Conservation (phyloP, 1,140 invertebrate species). For the Drosophila varians region DNA sequence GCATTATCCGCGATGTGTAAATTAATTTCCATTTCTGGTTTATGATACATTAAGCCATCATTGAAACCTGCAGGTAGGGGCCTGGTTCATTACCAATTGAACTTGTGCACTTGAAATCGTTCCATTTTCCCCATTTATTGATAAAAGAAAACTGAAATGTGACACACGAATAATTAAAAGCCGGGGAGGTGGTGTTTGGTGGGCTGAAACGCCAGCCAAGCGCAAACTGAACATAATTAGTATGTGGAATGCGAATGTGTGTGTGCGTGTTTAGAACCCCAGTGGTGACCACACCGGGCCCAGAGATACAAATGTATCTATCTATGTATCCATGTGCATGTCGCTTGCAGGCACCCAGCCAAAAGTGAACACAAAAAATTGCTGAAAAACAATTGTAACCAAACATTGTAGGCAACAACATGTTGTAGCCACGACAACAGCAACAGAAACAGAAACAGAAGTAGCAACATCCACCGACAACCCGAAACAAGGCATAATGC, state of each 20-base stretch:
- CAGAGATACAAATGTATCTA: slow-evolving; percentile 68
- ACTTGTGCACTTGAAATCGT: slow-evolving; percentile 48
- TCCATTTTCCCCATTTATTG: slow-evolving; percentile 48
- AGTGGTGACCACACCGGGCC: background rate
- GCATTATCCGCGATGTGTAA: background rate
- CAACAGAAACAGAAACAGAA: slow-evolving; percentile 21
- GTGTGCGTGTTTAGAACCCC: background rate
- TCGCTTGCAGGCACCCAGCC: slow-evolving; percentile 37
- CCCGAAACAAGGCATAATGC: slow-evolving; percentile 70
- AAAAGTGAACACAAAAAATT: slow-evolving; percentile 20
- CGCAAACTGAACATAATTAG: slow-evolving; percentile 74
- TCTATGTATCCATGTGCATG: slow-evolving; percentile 53
- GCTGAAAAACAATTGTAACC: slow-evolving; percentile 60
- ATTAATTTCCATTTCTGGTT: background rate
- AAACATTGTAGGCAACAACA: slow-evolving; percentile 73
- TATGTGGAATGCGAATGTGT: slow-evolving; percentile 6
- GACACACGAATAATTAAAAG: slow-evolving; percentile 63
- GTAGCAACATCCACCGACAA: slow-evolving; percentile 45
- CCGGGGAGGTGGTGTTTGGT: slow-evolving; percentile 3
- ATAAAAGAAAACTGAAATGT: slow-evolving; percentile 53
- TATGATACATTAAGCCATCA: background rate
- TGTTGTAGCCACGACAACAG: slow-evolving; percentile 70
- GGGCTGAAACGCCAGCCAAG: slow-evolving; percentile 52
- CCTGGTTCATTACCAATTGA: slow-evolving; percentile 16
- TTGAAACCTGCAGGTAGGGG: background rate